Conservation (phyloP, 2,797 vertebrate species). For the Melanotaenia boesemani region DNA sequence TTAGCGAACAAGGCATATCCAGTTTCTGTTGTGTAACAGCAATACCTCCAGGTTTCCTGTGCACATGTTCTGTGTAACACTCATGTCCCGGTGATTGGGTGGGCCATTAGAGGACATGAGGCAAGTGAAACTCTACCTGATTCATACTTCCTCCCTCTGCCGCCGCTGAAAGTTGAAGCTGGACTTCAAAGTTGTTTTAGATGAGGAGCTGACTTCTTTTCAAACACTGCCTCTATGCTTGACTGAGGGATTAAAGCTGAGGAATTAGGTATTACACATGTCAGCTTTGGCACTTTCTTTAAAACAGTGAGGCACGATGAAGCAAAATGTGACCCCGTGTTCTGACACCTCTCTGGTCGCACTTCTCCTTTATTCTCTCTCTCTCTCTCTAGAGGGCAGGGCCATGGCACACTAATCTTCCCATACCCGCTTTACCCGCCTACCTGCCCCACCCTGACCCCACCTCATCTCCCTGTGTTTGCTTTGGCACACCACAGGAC, state of each 20-base stretch:
- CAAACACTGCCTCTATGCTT: slow-evolving; percentile 41
- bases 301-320: slow-evolving; percentile 51
- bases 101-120: slow-evolving; percentile 74
- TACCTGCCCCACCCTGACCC: slow-evolving; percentile 71
- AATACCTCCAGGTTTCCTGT: slow-evolving; percentile 79
- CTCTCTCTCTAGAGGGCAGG: slow-evolving; percentile 62
- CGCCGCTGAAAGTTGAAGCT: slow-evolving; percentile 48
- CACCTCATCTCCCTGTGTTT: slow-evolving; percentile 73
- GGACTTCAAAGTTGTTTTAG: slow-evolving; percentile 62
- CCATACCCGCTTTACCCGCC: slow-evolving; percentile 58
- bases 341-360: slow-evolving; percentile 50
- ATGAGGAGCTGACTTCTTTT: slow-evolving; percentile 27
- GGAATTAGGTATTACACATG: slow-evolving; percentile 27
- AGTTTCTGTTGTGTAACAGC: slow-evolving; percentile 82
- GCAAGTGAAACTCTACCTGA: slow-evolving; percentile 74
- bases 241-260: slow-evolving; percentile 30
- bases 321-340: slow-evolving; percentile 66
- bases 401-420: slow-evolving; percentile 68
- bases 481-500: slow-evolving; percentile 73
- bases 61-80: slow-evolving; percentile 78
- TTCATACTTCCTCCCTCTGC: slow-evolving; percentile 65
- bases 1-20: slow-evolving; percentile 80
- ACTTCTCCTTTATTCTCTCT: slow-evolving; percentile 15
- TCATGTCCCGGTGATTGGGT: slow-evolving; percentile 76
- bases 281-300: slow-evolving; percentile 32